Conservation (phyloP, 23 tunicate genomes). For the Corella eumyota region DNA sequence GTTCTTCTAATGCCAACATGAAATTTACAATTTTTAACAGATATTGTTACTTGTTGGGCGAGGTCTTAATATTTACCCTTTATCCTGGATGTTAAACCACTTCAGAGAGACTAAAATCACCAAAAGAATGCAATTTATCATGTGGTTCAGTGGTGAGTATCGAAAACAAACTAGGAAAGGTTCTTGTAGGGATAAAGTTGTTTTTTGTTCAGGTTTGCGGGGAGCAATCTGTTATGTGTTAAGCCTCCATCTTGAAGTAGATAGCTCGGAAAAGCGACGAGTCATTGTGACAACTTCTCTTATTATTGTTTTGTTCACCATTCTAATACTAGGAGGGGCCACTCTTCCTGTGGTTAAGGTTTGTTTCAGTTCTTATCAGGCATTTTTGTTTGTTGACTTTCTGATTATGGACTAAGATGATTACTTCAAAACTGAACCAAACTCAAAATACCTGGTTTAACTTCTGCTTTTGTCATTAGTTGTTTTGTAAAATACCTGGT, state of each 20-base stretch:
- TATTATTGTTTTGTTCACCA: slow-evolving; percentile 85
- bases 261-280: slow-evolving; percentile 77
- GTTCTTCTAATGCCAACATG: background rate
- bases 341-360: slow-evolving; percentile 94
- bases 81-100: slow-evolving; percentile 91
- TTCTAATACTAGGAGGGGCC: slow-evolving; percentile 88
- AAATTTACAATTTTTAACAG: slow-evolving; percentile 8
- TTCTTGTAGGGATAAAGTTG: background rate
- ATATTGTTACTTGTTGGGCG: slow-evolving; percentile 71
- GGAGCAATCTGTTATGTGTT: slow-evolving; percentile 95
- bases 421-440: too few relatives aligned
- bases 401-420: too few relatives aligned
- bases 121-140: slow-evolving; percentile 94
- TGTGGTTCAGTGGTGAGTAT: slow-evolving; percentile 96
- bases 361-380: too few relatives aligned
- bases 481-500: too few relatives aligned
- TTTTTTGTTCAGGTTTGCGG: slow-evolving; percentile 82
- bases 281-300: slow-evolving; percentile 92
- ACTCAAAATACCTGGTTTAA: too few relatives aligned
- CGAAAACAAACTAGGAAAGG: too few relatives aligned
- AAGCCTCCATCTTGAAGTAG: slow-evolving; percentile 85
- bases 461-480: too few relatives aligned
- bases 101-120: slow-evolving; percentile 94
- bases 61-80: slow-evolving; percentile 87
- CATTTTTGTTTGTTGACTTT: too few relatives aligned